phyloP scores from a whole-genome alignment of 2,888 invertebrate genomes.

The Aphidius colemani region DNA sequence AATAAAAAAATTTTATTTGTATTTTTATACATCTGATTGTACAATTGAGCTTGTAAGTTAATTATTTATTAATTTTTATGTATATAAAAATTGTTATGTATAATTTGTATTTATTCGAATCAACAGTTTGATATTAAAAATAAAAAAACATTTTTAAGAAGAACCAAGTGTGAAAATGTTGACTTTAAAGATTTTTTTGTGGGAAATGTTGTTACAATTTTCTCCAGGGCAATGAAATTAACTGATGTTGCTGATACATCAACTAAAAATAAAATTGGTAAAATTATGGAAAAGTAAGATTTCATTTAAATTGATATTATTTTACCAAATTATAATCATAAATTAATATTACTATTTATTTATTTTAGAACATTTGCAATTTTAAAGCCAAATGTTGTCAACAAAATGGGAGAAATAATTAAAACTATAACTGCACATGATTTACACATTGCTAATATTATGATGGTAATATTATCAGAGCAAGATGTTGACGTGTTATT shows the following conservation, averaged over 20 bases:
- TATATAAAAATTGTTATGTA: not conserved
- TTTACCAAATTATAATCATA: not conserved
- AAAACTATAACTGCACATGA: conserved; percentile 63
- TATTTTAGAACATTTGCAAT: conserved; percentile 75
- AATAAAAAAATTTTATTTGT: conserved; percentile 75
- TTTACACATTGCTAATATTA: conserved; percentile 69
- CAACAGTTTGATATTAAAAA: conserved; percentile 68
- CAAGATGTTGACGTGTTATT: conserved; percentile 72
- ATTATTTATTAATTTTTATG: conserved; percentile 8
- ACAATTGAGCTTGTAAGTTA: conserved; percentile 77
- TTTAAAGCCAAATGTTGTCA: conserved; percentile 75
- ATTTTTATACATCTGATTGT: conserved; percentile 77
- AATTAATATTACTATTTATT: conserved; percentile 3
- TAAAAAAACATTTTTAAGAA: conserved; percentile 69
- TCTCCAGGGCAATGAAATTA: conserved; percentile 75
- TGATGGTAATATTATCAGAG: conserved; percentile 71
- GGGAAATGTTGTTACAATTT: conserved; percentile 74
- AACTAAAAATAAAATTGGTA: conserved; percentile 69
- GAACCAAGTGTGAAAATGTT: conserved; percentile 72
- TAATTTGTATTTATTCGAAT: conserved; percentile 11
- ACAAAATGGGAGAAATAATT: conserved; percentile 76
- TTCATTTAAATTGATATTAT: not conserved
- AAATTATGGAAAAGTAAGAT: conserved; percentile 69
- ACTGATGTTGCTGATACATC: conserved; percentile 73
- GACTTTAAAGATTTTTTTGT: conserved; percentile 72